Evolutionary conservation across 2,797 vertebrate genomes (phyloP).

Genomic region (Rhinophrynus dorsalis): DNA sequence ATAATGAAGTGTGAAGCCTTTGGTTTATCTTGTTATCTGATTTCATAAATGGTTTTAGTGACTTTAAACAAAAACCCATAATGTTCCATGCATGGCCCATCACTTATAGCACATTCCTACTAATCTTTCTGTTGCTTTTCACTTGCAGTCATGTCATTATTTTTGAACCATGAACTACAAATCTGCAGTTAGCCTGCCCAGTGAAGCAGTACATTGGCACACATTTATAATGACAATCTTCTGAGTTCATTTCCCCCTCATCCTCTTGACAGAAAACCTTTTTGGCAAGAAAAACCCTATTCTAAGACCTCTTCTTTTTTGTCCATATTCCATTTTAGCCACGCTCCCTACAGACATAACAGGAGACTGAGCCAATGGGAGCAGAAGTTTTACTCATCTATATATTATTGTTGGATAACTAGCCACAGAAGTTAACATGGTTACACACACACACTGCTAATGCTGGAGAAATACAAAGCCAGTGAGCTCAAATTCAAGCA

Average conservation of each 20-base stretch:
- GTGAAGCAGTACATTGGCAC: constrained; percentile 22
- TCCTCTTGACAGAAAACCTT: constrained; percentile 26
- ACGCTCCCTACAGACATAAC: constrained; percentile 27
- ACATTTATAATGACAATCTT: neutral
- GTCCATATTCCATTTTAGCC: constrained; percentile 19
- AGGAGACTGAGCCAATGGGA: constrained; percentile 23
- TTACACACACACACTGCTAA: neutral
- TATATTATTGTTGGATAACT: constrained; percentile 35
- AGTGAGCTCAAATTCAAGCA: neutral
- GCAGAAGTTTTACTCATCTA: constrained; percentile 38
- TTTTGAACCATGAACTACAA: constrained; percentile 3
- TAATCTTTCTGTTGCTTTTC: neutral
- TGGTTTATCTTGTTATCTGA: too few relatives aligned
- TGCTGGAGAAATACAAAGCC: neutral
- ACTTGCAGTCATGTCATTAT: neutral
- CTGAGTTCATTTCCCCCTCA: constrained; percentile 1
- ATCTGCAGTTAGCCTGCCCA: constrained; percentile 8
- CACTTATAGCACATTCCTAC: too few relatives aligned
- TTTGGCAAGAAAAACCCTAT: constrained; percentile 31
- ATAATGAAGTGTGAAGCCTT: too few relatives aligned
- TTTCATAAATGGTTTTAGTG: too few relatives aligned
- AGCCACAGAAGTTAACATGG: neutral
- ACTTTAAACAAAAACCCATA: too few relatives aligned
- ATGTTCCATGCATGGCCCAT: too few relatives aligned
- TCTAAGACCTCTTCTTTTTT: constrained; percentile 9